phyloP scores from a whole-genome alignment of 2,888 invertebrate genomes.

The Lepidochrysops patricia region DNA sequence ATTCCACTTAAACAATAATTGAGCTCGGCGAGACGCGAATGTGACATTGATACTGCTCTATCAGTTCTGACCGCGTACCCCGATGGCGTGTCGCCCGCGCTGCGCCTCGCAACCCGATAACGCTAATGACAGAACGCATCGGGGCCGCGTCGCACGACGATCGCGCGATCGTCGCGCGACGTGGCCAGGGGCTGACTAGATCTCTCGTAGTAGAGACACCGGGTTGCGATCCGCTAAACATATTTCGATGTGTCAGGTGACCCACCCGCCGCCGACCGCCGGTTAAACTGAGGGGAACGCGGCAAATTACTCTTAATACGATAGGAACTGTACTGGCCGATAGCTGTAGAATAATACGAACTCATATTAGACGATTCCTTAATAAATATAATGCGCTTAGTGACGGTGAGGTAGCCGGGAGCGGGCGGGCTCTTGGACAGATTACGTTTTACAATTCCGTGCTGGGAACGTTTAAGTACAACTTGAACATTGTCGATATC shows the following conservation, averaged over 20 bases:
- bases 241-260: slow-evolving; percentile 42
- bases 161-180: slow-evolving; percentile 17
- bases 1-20: slow-evolving; percentile 1
- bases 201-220: slow-evolving; percentile 41
- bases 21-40: not conserved
- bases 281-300: slow-evolving; percentile 40
- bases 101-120: slow-evolving; percentile 44
- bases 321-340: slow-evolving; percentile 67
- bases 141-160: slow-evolving; percentile 23
- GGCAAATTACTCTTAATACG: slow-evolving; percentile 46
- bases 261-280: slow-evolving; percentile 36
- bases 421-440: slow-evolving; percentile 43
- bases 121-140: slow-evolving; percentile 40
- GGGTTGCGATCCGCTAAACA: slow-evolving; percentile 39
- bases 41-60: not conserved
- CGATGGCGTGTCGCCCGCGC: slow-evolving; percentile 31
- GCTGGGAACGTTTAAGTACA: slow-evolving; percentile 50
- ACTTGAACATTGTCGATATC: slow-evolving; percentile 34
- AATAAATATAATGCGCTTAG: slow-evolving; percentile 23
- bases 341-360: slow-evolving; percentile 33
- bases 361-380: slow-evolving; percentile 19
- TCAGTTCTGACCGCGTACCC: slow-evolving; percentile 29
- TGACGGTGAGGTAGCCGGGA: slow-evolving; percentile 36
- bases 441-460: slow-evolving; percentile 47
- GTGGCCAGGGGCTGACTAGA: slow-evolving; percentile 28